Evolutionary conservation across 2,888 invertebrate species (phyloP).

Genomic region (Dryadula phaetusa): DNA sequence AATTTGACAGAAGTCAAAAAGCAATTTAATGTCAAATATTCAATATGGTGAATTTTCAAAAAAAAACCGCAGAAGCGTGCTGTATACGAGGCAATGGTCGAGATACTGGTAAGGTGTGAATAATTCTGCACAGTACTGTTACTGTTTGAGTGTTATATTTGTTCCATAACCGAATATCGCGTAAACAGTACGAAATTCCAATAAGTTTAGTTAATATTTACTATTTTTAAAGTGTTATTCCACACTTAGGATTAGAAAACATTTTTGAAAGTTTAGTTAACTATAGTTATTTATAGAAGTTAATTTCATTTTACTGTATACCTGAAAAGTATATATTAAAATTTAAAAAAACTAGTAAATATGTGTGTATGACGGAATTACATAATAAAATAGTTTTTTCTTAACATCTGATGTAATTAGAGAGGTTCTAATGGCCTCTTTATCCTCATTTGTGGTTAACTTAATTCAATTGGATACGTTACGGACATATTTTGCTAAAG

Average conservation of each 20-base stretch:
- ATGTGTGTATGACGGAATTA: background rate
- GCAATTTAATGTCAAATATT: conserved; percentile 44
- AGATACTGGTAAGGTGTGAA: conserved; percentile 66
- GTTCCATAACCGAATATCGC: conserved; percentile 56
- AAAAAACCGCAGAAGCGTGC: conserved; percentile 62
- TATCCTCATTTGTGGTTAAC: conserved; percentile 9
- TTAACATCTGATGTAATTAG: conserved; percentile 16
- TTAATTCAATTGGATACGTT: conserved; percentile 1
- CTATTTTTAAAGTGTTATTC: too few species aligned
- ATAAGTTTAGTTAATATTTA: conserved; percentile 16
- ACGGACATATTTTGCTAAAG: background rate
- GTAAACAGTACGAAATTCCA: conserved; percentile 39
- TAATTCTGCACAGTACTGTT: conserved; percentile 54
- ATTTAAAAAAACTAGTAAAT: background rate
- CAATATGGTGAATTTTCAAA: conserved; percentile 49
- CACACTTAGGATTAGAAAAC: too few species aligned
- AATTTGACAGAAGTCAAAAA: conserved; percentile 17
- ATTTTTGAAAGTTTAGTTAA: conserved; percentile 9
- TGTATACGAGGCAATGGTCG: conserved; percentile 63
- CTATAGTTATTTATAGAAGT: conserved; percentile 12
- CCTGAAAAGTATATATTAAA: too few species aligned
- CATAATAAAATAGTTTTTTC: background rate
- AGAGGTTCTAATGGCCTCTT: conserved; percentile 12
- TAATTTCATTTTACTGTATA: background rate
- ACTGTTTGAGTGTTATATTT: conserved; percentile 72